Evolutionary conservation across 1,140 invertebrate species (phyloP), one percentile per base, ranked within the genome.

Genomic region (Himalopsyche phryganea): DNA sequence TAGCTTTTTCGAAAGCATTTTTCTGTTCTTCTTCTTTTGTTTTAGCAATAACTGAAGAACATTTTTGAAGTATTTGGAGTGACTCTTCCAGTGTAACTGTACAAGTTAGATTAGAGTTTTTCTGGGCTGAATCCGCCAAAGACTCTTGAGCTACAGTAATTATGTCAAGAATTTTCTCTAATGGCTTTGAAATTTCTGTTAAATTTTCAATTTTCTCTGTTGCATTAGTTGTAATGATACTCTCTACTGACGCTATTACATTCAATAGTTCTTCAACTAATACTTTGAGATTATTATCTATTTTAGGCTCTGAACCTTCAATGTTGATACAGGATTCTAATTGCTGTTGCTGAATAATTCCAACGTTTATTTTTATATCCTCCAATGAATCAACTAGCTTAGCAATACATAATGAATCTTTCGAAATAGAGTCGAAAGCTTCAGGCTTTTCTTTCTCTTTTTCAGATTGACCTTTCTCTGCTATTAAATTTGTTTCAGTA

Each of bases 101-200:
- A 41, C 54, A 58, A 33, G 48, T 19, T 17, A 60, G 60, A 11
- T 64, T 0, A 57, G 47, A 1, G 67, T 66, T 5, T 54, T 58
- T 13, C 4, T 28, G 9, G 9, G 3, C 11, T 60, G 53, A 50
- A 32, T 68, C 49, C 1, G 63, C 18, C 14, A 65, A 19, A 58
- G 45, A 58, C 46, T 65, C 51, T 52, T 74, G 69, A 0, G 76
- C 65, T n/a, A 70, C 14, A 3, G 68, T 69, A 23, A 79, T 56
- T 38, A 66, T 69, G 48, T 73, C 72, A 52, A 69, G 68, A n/a
- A 80, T 60, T 57, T 73, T 72, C 46, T 71, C 66, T 1, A 78
- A 53, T 11, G 76, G 78, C 3, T 64, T 56, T 1, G 71, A 70
- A 9, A 76, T 59, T 7, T 68, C 59, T 55, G 65, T 51, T 23